Evolutionary conservation across 2,888 invertebrate species (phyloP).

Genomic region (Xylophagus ater): DNA sequence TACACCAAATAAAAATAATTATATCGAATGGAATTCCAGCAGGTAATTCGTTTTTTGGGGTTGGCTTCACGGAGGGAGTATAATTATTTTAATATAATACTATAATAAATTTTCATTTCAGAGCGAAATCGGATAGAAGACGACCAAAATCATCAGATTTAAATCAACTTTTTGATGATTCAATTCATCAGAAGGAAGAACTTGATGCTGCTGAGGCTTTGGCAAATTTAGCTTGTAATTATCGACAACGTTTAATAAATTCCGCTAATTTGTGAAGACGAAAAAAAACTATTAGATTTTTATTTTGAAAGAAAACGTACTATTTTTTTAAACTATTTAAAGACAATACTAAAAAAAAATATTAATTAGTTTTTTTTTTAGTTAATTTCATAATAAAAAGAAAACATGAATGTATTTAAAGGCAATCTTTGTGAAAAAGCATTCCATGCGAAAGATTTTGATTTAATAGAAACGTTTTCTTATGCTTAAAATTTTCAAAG

Average conservation of each 20-base stretch:
- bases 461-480: no score
- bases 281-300: neutral
- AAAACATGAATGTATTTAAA: no score
- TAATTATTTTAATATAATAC: no score
- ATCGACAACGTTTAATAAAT: slow-evolving; percentile 31
- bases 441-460: slow-evolving; percentile 13
- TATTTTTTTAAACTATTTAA: neutral
- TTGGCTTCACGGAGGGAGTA: no score
- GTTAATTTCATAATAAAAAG: no score
- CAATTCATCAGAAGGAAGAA: slow-evolving; percentile 55
- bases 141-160: slow-evolving; percentile 14
- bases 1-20: slow-evolving; percentile 58
- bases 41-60: slow-evolving; percentile 21
- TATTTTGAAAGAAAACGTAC: neutral
- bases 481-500: no score
- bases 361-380: slow-evolving; percentile 4
- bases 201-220: slow-evolving; percentile 66
- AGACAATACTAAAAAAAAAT: neutral
- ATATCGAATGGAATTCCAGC: slow-evolving; percentile 50
- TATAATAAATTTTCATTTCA: slow-evolving; percentile 4
- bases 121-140: slow-evolving; percentile 11
- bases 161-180: slow-evolving; percentile 15
- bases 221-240: slow-evolving; percentile 50
- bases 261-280: slow-evolving; percentile 5
- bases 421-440: slow-evolving; percentile 12